Evolutionary conservation across 2,888 invertebrate genomes (phyloP), one percentile per base, ranked within the genome.

Genomic region (Patella pellucida): DNA sequence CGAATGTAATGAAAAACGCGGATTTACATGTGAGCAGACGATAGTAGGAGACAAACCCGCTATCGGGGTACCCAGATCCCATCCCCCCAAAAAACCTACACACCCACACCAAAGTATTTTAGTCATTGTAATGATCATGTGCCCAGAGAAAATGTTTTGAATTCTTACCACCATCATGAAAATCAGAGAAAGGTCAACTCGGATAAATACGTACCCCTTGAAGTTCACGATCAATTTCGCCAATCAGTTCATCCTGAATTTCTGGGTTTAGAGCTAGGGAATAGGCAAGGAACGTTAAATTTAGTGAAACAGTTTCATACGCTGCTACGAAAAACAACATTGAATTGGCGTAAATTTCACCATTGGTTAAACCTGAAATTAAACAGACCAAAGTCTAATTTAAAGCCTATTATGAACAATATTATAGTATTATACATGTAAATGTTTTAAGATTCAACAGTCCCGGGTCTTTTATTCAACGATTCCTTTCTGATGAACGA

Each of bases 311-410:
- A 16, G 87, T 87, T 50, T 85, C 87, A 68, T 81, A 87, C 9
- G 85, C 87, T 16, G 84, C 86, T n/a, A 86, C 54, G 69, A 86
- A 82, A 69, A 87, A 87, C 62, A 86, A 56, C 9, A 85, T 69
- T 16, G 85, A 81, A 51, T 87, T 85, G 1, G 82, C 80, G 15
- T 84, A 75, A 7, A 87, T 75, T 76, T 86, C 86, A 2, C 81
- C 79, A 19, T 82, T 73, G 0, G 82, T 83, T 9, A 86, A 74
- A 68, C 81, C 84, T 82, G 68, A 52, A 68, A 69, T 23, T 2
- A 1, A 41, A 41, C 7, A 41, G 41, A 9, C 9, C 41, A 41
- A 41, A 41, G 7, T 41, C 41, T 15, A 19, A 62, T 62, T 12
- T 12, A 23, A 56, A 56, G 16, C 19, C 11, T 19, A 19, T 11